phyloP scores from a whole-genome alignment of 2,113 vertebrate species.

The Microtus oregoni region DNA sequence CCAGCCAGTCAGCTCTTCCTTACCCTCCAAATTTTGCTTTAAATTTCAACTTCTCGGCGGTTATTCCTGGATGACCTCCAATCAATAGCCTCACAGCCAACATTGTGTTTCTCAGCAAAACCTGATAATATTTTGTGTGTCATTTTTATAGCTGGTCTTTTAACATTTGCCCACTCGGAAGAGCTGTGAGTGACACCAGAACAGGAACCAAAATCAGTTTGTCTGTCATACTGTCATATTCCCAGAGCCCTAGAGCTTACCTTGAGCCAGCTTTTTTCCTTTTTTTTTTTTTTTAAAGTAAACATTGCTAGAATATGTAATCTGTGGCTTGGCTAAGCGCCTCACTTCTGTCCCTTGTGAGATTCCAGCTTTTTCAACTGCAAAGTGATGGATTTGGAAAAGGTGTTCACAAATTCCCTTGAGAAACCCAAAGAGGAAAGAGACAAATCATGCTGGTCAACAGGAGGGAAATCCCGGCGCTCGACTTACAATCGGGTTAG shows the following conservation, averaged over 20 bases:
- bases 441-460: neutral
- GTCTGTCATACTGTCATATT: neutral
- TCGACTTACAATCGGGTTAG: neutral
- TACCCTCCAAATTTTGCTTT: neutral
- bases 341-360: neutral
- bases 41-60: neutral
- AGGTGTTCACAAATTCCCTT: neutral
- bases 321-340: neutral
- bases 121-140: no score
- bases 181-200: neutral
- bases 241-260: neutral
- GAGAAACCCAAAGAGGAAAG: neutral
- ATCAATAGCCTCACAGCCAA: neutral
- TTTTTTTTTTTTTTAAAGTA: neutral
- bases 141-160: neutral
- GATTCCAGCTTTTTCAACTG: neutral
- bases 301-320: neutral
- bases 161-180: neutral
- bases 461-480: neutral
- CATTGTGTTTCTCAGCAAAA: neutral
- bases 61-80: neutral
- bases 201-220: neutral
- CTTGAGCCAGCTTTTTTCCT: rapidly evolving
- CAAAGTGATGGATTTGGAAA: neutral
- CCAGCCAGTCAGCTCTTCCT: neutral